These are phyloP conservation scores for Tetranychus piercei DNA, from an alignment of 2,888 invertebrate species.

Conservation along the genomic window DNA sequence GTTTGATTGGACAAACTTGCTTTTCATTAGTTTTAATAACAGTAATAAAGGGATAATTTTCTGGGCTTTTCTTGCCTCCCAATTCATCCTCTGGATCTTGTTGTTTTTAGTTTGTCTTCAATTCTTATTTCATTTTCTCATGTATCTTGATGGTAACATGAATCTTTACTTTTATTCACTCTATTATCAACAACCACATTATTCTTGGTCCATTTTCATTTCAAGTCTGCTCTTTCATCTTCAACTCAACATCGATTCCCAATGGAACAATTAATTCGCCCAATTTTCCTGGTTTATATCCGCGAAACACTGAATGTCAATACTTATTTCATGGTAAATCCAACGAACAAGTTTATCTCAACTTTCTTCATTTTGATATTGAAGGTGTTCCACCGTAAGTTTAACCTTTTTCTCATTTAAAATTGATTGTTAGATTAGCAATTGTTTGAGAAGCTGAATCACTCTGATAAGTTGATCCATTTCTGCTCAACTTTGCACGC, in stretches of 20 bases:
- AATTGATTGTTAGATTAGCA: too few species aligned
- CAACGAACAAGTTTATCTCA: conserved; percentile 58
- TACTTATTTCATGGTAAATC: conserved; percentile 67
- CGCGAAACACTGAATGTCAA: conserved; percentile 71
- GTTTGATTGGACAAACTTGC: too few species aligned
- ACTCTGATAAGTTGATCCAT: too few species aligned
- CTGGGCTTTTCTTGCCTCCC: neutral
- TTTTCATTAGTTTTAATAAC: too few species aligned
- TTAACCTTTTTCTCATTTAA: neutral
- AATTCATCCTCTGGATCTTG: neutral
- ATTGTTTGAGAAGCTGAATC: too few species aligned
- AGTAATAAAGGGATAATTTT: too few species aligned
- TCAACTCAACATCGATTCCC: conserved; percentile 52
- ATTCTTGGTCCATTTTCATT: neutral
- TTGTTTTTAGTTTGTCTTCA: neutral
- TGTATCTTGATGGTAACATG: too few species aligned
- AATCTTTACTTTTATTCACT: too few species aligned
- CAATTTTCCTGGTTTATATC: conserved; percentile 73
- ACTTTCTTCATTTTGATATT: conserved; percentile 75
- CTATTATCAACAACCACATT: neutral
- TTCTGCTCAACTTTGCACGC: too few species aligned
- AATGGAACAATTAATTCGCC: conserved; percentile 67
- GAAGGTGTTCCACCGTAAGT: conserved; percentile 82
- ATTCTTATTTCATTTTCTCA: too few species aligned
- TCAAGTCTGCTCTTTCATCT: conserved; percentile 51